Percentiles rank a stretch among this genome's conserved stretches.
Conservation (phyloP, 2,888 invertebrate genomes). For the Agrotis segetum region DNA sequence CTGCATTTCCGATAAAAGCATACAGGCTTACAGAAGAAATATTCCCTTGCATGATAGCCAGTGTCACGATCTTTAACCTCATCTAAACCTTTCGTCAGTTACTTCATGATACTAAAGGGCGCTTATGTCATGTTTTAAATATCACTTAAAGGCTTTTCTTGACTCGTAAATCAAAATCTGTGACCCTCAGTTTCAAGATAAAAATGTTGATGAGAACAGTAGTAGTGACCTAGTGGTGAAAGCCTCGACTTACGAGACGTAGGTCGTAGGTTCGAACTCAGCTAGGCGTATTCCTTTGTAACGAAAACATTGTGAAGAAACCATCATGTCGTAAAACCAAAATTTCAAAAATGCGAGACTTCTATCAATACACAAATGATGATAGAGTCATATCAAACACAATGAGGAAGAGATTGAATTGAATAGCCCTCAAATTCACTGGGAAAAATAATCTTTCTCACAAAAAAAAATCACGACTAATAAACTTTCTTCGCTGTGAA, state of each 20-base stretch:
- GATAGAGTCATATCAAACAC: not conserved
- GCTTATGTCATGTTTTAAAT: slow-evolving; percentile 48
- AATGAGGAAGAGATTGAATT: not conserved
- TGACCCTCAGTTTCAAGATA: no score
- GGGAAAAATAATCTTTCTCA: not conserved
- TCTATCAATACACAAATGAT: no score
- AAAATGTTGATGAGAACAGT: no score
- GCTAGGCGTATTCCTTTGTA: no score
- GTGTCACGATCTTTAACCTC: slow-evolving; percentile 45
- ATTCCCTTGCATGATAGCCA: slow-evolving; percentile 17
- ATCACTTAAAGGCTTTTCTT: slow-evolving; percentile 22
- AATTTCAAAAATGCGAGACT: no score
- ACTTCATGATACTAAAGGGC: slow-evolving; percentile 45
- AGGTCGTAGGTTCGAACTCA: no score
- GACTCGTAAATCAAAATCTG: not conserved
- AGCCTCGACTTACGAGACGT: no score
- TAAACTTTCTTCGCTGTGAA: slow-evolving; percentile 49
- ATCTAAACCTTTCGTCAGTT: slow-evolving; percentile 24
- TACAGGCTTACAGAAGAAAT: not conserved
- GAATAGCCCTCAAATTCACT: not conserved
- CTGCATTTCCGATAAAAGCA: no score
- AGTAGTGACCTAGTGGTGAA: no score
- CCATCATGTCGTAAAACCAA: no score
- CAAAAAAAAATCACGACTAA: not conserved
- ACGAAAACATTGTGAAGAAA: no score